Conservation (phyloP, 1,140 invertebrate species). For the Drosophila pseudoobscura region DNA sequence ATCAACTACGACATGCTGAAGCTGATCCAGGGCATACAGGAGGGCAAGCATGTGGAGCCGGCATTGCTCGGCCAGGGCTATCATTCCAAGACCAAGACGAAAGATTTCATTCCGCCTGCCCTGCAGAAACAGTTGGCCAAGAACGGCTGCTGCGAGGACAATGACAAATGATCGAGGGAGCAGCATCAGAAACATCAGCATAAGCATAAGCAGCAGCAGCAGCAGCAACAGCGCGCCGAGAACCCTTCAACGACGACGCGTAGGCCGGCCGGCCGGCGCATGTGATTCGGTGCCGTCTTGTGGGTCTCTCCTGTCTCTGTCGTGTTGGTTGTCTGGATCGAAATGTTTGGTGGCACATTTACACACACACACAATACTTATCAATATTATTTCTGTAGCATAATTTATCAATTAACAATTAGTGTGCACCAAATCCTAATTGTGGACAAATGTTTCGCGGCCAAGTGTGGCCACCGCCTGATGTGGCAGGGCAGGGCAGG, state of each 20-base stretch:
- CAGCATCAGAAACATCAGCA: constrained; percentile 49
- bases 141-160: constrained; percentile 77
- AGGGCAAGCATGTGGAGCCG: constrained; percentile 89
- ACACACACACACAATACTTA: constrained; percentile 52
- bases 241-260: no score
- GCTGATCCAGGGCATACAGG: constrained; percentile 89
- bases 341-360: not conserved
- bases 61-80: constrained; percentile 89
- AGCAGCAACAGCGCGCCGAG: no score
- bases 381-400: constrained; percentile 75
- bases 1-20: constrained; percentile 97
- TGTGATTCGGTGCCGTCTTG: no score
- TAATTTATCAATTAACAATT: constrained; percentile 66
- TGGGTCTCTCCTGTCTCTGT: no score
- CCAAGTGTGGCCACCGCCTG: constrained; percentile 6
- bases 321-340: constrained; percentile 1
- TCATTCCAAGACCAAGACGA: constrained; percentile 91
- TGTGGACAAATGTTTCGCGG: constrained; percentile 40
- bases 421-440: constrained; percentile 49
- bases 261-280: no score
- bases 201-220: no score
- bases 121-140: constrained; percentile 80
- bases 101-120: constrained; percentile 89
- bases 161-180: constrained; percentile 80
- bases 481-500: not conserved